Base-by-base conservation (phyloP, 2,797 vertebrate species). In the Hypotaenidia philippensis region DNA sequence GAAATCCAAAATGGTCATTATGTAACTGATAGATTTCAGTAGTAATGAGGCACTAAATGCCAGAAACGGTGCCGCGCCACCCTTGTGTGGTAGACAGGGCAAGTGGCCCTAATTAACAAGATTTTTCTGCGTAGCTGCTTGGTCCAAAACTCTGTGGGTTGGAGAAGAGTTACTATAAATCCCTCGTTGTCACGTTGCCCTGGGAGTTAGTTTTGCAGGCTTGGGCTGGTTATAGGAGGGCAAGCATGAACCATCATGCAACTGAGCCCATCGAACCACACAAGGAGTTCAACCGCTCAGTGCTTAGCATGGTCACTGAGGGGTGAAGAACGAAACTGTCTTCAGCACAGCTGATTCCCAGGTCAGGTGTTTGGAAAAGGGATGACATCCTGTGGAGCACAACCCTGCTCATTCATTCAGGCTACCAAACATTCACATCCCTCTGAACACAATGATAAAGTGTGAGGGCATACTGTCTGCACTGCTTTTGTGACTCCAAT, bases 261-360 rank as follows among this genome's bases (percentile, higher is more conserved):
- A 19, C 2, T 76, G 31, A 64, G 68, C 19, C 59, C 41, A 25
- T 29, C 13, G 12, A 53, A 47, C 52, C 34, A 21, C 38, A n/a
- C 23, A 36, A 65, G 22, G 36, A 56, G 19, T 16, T 71, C 57
- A 27, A 5, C 0, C 0, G 45, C 34, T 78, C 20, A 8, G 11
- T 57, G 23, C 49, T 87, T 44, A 47, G 15, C 36, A n/a, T 83
- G 31, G 10, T 77, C 65, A 49, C 9, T 47, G 29, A 59, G 13
- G 57, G 90, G 55, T 11, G 22, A 94, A 83, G 82, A 68, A 22
- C 18, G 44, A 80, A 96, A 32, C 38, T 26, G 16, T 87, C 40
- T 41, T 65, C 50, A 87, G 45, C 41, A 25, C 3, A 3, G 34
- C 44, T 47, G 57, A 26, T 6, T 83, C 45, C 11, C 38, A 56